Base-by-base conservation (phyloP, 2,113 vertebrate species). In the Urocitellus parryii region DNA sequence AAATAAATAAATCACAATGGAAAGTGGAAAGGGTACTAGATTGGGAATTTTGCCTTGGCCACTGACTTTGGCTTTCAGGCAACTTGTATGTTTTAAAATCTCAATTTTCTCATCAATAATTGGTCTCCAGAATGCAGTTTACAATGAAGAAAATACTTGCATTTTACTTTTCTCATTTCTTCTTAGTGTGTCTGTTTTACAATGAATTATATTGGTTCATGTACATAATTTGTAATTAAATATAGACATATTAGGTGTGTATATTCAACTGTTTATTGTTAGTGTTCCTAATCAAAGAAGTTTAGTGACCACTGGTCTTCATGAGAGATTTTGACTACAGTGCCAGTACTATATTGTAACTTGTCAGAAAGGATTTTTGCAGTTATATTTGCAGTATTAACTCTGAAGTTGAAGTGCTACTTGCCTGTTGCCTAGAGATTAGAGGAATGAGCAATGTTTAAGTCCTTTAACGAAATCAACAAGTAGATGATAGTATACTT, bases 151-250 rank as follows among this genome's bases (percentile, higher is more conserved):
- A 88, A 72, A 65, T 92, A 56, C 4, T 27, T 82, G 37, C 37
- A 48, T 94, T 94, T 91, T 87, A 53, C 34, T 91, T 90, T 82
- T 42, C 51, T 92, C n/a, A 51, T 73, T 93, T 80, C 18, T 86
- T 91, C 90, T 79, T n/a, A 56, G 29, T 79, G 53, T 67, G 63
- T 73, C 63, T 88, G 29, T 88, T 76, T 91, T 83, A 32, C 29
- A 72, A 17, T 70, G 77, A 78, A 27, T 42, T 51, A 39, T 17
- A 88, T n/a, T 78, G 12, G n/a, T 65, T 73, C 10, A 17, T 73
- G 6, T 53, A 20, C 32, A 48, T 90, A 67, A 78, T 89, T 89
- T 90, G 12, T 45, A 22, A 74, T 17, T 45, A 34, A 67, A 8
- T 84, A 8, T 56, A 37, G 2, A 8, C 58, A 65, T 34, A 58